Conservation (phyloP, 1,140 invertebrate species). For the Meloidogyne floridensis region DNA sequence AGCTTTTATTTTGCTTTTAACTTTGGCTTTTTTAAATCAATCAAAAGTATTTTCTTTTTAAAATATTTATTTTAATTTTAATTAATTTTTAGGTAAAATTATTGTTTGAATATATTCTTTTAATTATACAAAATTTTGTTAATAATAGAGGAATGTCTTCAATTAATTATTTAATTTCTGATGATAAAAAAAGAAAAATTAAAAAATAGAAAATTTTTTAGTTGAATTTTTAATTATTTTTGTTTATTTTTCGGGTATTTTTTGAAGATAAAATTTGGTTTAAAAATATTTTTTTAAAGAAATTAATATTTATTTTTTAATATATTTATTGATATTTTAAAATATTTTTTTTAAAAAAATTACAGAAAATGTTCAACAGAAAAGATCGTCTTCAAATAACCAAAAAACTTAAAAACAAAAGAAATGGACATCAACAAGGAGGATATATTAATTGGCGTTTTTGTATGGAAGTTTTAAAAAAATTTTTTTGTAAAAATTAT, state of each 20-base stretch:
- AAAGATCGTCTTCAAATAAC: constrained; percentile 35
- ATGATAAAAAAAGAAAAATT: not conserved
- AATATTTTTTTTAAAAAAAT: not conserved
- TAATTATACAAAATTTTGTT: not conserved
- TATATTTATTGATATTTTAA: not conserved
- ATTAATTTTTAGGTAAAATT: not conserved
- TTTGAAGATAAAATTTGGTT: not conserved
- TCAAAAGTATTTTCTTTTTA: constrained; percentile 21
- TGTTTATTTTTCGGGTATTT: not conserved
- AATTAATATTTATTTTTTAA: not conserved
- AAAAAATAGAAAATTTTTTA: constrained; percentile 8
- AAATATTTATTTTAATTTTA: not conserved
- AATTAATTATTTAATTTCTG: constrained; percentile 11
- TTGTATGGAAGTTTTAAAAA: not conserved
- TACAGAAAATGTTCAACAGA: constrained; percentile 34
- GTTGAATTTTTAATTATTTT: not conserved
- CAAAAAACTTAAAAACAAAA: constrained; percentile 25
- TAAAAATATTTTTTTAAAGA: not conserved
- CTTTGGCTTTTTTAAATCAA: constrained; percentile 36
- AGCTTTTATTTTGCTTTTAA: constrained; percentile 24
- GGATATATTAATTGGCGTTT: constrained; percentile 36
- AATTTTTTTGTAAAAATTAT: not conserved
- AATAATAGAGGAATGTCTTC: not conserved
- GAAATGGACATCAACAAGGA: constrained; percentile 10
- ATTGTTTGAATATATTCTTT: not conserved